Evolutionary conservation across 1,140 invertebrate genomes (phyloP).

Genomic region (Cyphomyrmex costatus): DNA sequence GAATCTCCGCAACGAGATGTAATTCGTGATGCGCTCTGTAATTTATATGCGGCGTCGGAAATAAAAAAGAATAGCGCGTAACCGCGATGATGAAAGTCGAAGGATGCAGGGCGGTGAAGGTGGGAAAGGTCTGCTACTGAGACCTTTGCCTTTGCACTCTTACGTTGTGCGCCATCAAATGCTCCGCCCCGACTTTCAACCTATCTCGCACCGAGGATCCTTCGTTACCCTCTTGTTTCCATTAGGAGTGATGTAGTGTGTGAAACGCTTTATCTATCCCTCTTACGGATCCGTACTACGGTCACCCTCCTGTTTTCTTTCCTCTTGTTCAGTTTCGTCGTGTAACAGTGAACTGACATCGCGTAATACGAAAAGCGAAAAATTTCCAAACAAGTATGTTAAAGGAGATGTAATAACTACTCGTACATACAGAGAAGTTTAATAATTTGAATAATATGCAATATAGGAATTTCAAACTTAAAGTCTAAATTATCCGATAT

Average conservation of each 20-base stretch:
- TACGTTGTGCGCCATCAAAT: slow-evolving; percentile 72
- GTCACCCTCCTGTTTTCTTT: slow-evolving; percentile 5
- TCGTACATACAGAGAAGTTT: background rate
- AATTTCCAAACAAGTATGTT: background rate
- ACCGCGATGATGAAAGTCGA: slow-evolving; percentile 9
- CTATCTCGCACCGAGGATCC: slow-evolving; percentile 70
- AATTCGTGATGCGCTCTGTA: slow-evolving; percentile 40
- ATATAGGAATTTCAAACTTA: background rate
- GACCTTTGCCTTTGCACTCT: slow-evolving; percentile 37
- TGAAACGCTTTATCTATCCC: slow-evolving; percentile 74
- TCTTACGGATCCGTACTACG: slow-evolving; percentile 8
- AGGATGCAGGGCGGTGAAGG: background rate
- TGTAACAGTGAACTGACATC: slow-evolving; percentile 25
- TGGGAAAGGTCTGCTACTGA: background rate
- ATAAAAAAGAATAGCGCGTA: slow-evolving; percentile 30
- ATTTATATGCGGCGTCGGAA: slow-evolving; percentile 43
- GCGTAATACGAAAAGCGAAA: slow-evolving; percentile 9
- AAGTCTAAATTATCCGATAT: background rate
- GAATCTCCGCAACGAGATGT: slow-evolving; percentile 45
- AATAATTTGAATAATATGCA: slow-evolving; percentile 3
- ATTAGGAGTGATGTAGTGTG: slow-evolving; percentile 79
- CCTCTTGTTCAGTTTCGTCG: background rate
- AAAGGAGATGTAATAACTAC: background rate
- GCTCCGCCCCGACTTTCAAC: slow-evolving; percentile 45
- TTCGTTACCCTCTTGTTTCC: slow-evolving; percentile 79